Conservation (phyloP, 2,888 invertebrate species). For the Caradrina kadenii region DNA sequence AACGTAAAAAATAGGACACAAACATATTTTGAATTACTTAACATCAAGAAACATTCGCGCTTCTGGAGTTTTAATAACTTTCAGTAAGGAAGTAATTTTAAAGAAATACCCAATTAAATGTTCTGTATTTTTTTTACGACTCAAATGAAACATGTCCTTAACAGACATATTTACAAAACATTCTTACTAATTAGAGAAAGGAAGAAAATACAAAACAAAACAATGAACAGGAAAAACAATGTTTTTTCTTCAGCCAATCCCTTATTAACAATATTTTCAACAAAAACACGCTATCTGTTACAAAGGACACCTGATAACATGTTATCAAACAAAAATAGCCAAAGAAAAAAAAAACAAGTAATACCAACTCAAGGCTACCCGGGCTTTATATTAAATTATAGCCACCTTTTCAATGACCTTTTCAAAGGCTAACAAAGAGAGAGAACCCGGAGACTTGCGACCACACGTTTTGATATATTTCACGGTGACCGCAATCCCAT, state of each 20-base stretch:
- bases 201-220: neutral
- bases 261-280: neutral
- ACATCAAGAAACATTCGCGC: too few relatives aligned
- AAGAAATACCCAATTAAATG: neutral
- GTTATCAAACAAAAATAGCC: slow-evolving; percentile 1
- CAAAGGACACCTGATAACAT: neutral
- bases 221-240: neutral
- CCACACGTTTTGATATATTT: slow-evolving; percentile 68
- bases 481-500: slow-evolving; percentile 70
- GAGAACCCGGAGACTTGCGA: slow-evolving; percentile 40
- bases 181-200: neutral
- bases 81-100: neutral
- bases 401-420: slow-evolving; percentile 63
- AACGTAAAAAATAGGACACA: too few relatives aligned
- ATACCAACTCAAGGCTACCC: slow-evolving; percentile 31
- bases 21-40: too few relatives aligned
- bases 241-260: neutral
- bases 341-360: slow-evolving; percentile 34
- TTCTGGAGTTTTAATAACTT: too few relatives aligned
- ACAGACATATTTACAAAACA: neutral
- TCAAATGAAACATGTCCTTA: neutral
- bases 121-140: neutral
- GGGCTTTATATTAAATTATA: slow-evolving; percentile 61
- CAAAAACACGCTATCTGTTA: neutral
- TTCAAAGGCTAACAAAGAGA: slow-evolving; percentile 58